Conservation (phyloP, 2,888 invertebrate species). For the Lacanobia oleracea region DNA sequence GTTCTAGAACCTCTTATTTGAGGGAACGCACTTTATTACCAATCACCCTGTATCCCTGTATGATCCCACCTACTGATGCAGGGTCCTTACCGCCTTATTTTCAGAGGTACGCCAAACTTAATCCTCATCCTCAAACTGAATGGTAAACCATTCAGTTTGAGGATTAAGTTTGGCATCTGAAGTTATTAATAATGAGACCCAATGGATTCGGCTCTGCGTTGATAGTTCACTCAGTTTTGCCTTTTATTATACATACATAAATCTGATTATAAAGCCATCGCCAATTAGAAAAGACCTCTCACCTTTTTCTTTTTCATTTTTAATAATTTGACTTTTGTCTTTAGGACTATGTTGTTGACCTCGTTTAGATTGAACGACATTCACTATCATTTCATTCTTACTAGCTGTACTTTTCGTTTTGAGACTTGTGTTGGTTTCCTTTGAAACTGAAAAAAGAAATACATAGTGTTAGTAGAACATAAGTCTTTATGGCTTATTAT, state of each 20-base stretch:
- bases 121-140: no score
- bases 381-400: constrained; percentile 67
- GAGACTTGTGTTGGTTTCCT: constrained; percentile 73
- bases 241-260: no score
- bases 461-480: constrained; percentile 12
- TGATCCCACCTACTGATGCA: background rate
- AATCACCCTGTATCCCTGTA: no score
- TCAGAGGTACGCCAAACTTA: background rate
- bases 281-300: constrained; percentile 20
- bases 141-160: no score
- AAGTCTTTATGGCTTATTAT: constrained; percentile 23
- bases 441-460: constrained; percentile 73
- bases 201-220: no score
- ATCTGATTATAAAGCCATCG: background rate
- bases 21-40: no score
- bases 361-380: constrained; percentile 57
- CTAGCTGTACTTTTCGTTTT: constrained; percentile 70
- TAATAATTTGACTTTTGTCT: constrained; percentile 68
- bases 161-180: no score
- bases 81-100: background rate
- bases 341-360: constrained; percentile 45
- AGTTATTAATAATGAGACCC: no score
- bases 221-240: no score
- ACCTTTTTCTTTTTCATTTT: constrained; percentile 72
- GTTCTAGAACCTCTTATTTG: no score